Base-by-base conservation (phyloP, 2,888 invertebrate species). In the Heteromurus nitidus region DNA sequence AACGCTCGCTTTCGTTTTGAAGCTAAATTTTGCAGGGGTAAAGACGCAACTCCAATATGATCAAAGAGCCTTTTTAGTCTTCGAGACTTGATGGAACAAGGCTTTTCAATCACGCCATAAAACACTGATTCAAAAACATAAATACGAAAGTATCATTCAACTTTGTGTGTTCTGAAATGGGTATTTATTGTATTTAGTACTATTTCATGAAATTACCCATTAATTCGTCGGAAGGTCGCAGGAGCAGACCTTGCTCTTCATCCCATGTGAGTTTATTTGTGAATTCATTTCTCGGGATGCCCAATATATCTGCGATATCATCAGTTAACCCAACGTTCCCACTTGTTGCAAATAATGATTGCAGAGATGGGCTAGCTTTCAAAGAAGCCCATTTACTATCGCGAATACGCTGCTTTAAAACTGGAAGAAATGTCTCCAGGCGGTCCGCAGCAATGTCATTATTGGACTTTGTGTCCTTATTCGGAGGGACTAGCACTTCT, bases 1-100 rank as follows among this genome's bases (percentile, higher is more conserved):
- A 30, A 80, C 2, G 80, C 28, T 7, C 11, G 26, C 3, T 67
- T 62, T n/a, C 18, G 16, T 0, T 3, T 22, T 9, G 2, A 7
- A 3, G 58, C 31, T 67, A 73, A 73, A 16, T 53, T 80, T 58
- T 72, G 80, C 22, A 82, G 22, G 2, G 84, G 82, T 36, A 82
- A 22, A 7, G 82, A 55, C 3, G 76, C 60, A 3, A 80, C 73
- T n/a, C 84, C 84, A 42, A 74, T 73, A 18, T 77, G 31, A 7
- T 70, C 72, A 36, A 80, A 82, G 11, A 75, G 47, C 13, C 53
- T 67, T 24, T 30, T 50, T 26, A 73, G n/a, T 31, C 73, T 24
- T 20, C 26, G 11, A 3, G 42, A 20, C 3, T 60, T n/a, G n/a
- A 70, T 24, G 16, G 73, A 47, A 36, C n/a, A 28, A 1, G 73